Evolutionary conservation across 2,113 vertebrate genomes (phyloP).

Genomic region (Colossoma macropomum): DNA sequence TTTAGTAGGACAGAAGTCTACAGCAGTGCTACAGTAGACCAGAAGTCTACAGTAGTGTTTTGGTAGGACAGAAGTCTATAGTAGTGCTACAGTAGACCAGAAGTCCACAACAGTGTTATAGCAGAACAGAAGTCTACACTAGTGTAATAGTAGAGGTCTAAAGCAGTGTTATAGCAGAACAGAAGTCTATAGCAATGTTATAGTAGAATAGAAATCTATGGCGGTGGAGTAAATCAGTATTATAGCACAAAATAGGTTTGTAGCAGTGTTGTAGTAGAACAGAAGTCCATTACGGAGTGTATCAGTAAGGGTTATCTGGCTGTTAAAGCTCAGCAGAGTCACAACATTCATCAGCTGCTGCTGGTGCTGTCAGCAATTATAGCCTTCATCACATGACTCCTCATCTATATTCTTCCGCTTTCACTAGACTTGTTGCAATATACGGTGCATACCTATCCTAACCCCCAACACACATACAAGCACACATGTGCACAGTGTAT

Average conservation of each 20-base stretch:
- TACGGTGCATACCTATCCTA: background rate
- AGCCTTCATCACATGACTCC: constrained; percentile 72
- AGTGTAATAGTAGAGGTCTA: too few relatives aligned
- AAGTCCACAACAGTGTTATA: too few relatives aligned
- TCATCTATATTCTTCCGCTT: constrained; percentile 63
- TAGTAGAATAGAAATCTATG: too few relatives aligned
- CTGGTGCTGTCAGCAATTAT: constrained; percentile 73
- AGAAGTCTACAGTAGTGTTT: background rate
- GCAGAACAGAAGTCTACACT: too few relatives aligned
- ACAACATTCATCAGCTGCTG: constrained; percentile 65
- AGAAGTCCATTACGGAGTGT: constrained; percentile 49
- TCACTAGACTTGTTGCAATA: background rate
- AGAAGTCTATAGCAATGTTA: too few relatives aligned
- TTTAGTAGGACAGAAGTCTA: background rate
- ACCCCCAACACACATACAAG: background rate
- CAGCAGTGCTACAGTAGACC: background rate
- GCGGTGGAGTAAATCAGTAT: constrained; percentile 13
- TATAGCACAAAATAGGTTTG: constrained; percentile 42
- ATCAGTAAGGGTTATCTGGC: constrained; percentile 74
- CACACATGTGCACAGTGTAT: too few relatives aligned
- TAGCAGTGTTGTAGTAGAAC: constrained; percentile 37
- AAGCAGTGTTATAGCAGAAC: too few relatives aligned
- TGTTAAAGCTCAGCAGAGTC: constrained; percentile 61
- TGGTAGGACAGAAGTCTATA: too few relatives aligned
- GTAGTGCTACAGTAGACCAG: too few relatives aligned